Conservation (phyloP, 2,888 invertebrate species). For the Cantharis nigra region DNA sequence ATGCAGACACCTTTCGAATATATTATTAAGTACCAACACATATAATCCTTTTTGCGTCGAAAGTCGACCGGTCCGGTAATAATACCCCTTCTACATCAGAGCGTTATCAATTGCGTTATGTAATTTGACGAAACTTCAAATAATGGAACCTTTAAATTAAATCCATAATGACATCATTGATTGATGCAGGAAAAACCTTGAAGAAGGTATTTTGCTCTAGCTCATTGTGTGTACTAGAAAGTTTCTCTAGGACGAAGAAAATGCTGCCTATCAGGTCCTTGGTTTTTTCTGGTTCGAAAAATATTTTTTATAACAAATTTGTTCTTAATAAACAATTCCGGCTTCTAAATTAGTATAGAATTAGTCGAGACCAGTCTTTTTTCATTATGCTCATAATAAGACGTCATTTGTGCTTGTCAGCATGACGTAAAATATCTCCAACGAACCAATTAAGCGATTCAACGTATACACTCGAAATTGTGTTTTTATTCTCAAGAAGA, state of each 20-base stretch:
- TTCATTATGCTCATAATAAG: neutral
- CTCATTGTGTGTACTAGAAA: too few species aligned
- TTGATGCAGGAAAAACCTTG: neutral
- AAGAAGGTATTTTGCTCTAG: neutral
- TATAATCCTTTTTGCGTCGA: neutral
- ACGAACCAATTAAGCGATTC: neutral
- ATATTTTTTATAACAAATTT: neutral
- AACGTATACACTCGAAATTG: neutral
- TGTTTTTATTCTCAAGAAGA: neutral
- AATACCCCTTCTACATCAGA: neutral
- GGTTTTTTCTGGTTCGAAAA: neutral
- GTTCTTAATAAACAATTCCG: neutral
- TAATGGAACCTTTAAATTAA: neutral
- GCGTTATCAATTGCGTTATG: neutral
- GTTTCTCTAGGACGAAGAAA: neutral
- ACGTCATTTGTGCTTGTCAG: neutral
- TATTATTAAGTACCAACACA: neutral
- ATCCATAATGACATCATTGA: neutral
- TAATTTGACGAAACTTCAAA: neutral
- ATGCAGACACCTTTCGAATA: neutral
- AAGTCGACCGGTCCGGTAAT: neutral
- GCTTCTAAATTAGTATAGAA: neutral
- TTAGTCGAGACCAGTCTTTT: neutral
- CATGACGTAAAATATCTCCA: neutral
- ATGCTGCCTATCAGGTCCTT: neutral